Evolutionary conservation across 2,797 vertebrate genomes (phyloP).

Genomic region (Characodon lateralis): DNA sequence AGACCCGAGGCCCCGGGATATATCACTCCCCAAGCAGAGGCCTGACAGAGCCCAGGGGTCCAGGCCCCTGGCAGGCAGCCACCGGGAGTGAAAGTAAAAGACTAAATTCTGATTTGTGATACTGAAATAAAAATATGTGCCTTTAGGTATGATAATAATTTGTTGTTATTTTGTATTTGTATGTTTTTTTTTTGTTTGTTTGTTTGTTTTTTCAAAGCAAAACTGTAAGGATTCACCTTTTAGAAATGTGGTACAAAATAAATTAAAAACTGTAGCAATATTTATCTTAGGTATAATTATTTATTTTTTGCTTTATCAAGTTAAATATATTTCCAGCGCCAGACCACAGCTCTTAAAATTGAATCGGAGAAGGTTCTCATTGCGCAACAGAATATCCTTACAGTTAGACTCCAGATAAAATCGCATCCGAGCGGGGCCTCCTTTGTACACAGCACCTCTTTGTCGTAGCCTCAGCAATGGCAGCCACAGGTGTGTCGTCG

Average conservation of each 20-base stretch:
- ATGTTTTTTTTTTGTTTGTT: too few relatives aligned
- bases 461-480: neutral
- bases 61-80: too few relatives aligned
- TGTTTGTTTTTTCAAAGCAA: neutral
- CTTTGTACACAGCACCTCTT: neutral
- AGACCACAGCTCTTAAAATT: neutral
- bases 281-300: neutral
- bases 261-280: neutral
- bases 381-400: neutral
- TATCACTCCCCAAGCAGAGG: too few relatives aligned
- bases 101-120: neutral
- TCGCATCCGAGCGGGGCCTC: constrained; percentile 1
- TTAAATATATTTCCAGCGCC: neutral
- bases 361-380: constrained; percentile 1
- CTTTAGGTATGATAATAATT: neutral
- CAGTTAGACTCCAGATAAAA: neutral
- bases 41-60: too few relatives aligned
- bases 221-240: neutral
- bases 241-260: neutral
- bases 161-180: neutral
- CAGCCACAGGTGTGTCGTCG: constrained; percentile 51
- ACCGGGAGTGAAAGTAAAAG: neutral
- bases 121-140: neutral
- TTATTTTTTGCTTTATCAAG: neutral
- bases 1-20: too few relatives aligned